Base-by-base conservation (phyloP, 2,888 invertebrate species). In the Willowsia nigromaculata region DNA sequence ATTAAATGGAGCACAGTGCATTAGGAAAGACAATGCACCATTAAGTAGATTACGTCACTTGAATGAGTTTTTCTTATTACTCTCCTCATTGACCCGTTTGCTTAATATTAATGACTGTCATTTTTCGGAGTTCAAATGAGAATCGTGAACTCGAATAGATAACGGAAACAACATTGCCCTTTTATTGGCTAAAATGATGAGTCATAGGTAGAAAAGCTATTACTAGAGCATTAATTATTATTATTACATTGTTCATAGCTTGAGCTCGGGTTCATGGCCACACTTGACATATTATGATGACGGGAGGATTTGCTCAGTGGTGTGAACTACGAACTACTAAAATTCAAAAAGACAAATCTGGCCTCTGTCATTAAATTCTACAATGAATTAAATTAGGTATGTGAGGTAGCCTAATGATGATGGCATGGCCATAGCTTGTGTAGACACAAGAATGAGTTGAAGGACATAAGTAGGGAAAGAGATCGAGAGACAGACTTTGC, bases 21-120 rank as follows among this genome's bases (percentile, higher is more conserved):
- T 56, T 56, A 53, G 33, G 37, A 22, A 59, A 80, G 80, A 80
- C 80, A 80, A 56, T 80, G 53, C 80, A 33, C 56, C 80, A 33
- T 80, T 56, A 56, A 71, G 43, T 30, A 65, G 22, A 43, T 37
- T 65, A 65, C 71, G 7, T 25, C 22, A 25, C 47, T 37, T 71
- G 13, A 22, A 40, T 71, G 71, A 15, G 22, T 25, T 71, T 65
- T 71, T 40, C 25, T 13, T n/a, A 7, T 71, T 33, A 6, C 27
- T 65, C 15, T 33, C n/a, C 5, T 65, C 33, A 65, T n/a, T 56
- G n/a, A 65, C 65, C 2, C 5, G 33, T 33, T n/a, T 65, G n/a
- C 33, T 30, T 65, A 33, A 65, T 33, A 65, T 33, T 65, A 65
- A 33, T 65, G 30, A 33, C 13, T 25, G 33, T 30, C 37, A 22